Evolutionary conservation across 2,797 vertebrate species (phyloP).

Genomic region (Anisognathus igniventris): DNA sequence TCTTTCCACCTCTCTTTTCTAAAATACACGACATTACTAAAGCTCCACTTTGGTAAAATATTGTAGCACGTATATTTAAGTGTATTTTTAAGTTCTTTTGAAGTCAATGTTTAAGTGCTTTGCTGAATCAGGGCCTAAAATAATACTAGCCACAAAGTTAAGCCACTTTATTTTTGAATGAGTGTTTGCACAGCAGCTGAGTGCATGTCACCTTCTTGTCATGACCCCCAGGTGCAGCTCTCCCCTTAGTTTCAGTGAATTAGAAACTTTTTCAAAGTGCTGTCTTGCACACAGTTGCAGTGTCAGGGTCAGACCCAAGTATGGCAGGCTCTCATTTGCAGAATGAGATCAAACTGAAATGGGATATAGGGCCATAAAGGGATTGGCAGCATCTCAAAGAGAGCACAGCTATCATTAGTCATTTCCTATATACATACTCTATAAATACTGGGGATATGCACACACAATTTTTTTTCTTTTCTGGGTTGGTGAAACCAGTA

Average conservation of each 20-base stretch:
- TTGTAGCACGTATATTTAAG: neutral
- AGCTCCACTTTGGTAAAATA: neutral
- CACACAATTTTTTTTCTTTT: neutral
- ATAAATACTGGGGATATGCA: neutral
- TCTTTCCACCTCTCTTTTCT: neutral
- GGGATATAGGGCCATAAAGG: neutral
- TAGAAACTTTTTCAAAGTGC: neutral
- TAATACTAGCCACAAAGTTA: neutral
- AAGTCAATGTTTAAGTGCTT: constrained; percentile 22
- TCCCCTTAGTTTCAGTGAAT: neutral
- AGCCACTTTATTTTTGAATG: neutral
- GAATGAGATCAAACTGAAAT: constrained; percentile 27
- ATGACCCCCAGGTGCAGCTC: neutral
- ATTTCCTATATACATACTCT: constrained; percentile 4
- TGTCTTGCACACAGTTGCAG: neutral
- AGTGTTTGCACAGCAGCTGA: neutral
- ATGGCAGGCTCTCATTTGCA: neutral
- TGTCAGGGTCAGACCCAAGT: neutral
- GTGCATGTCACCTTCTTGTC: neutral
- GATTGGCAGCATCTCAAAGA: constrained; percentile 47
- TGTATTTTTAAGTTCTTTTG: constrained; percentile 10
- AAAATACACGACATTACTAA: neutral
- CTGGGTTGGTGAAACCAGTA: neutral
- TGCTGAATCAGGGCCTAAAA: constrained; percentile 40
- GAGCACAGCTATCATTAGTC: constrained; percentile 20